Evolutionary conservation across 2,888 invertebrate genomes (phyloP).

Genomic region (Cerceris rybyensis): DNA sequence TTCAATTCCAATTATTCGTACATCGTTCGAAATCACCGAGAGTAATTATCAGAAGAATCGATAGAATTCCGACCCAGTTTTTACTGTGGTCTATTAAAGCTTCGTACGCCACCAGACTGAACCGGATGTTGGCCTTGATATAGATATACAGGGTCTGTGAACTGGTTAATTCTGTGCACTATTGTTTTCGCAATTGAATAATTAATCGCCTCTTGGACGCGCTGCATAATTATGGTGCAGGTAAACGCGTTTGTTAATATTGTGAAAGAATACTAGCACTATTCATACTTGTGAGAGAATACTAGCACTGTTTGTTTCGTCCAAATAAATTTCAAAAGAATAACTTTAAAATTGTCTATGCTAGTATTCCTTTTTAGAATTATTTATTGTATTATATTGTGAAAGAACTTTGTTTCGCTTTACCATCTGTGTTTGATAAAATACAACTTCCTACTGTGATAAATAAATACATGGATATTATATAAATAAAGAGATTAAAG

Average conservation of each 20-base stretch:
- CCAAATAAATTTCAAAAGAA: background rate
- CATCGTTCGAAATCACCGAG: background rate
- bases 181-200: constrained; percentile 73
- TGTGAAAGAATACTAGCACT: constrained; percentile 9
- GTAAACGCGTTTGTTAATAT: constrained; percentile 30
- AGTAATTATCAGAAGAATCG: constrained; percentile 8
- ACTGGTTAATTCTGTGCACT: constrained; percentile 58
- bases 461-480: no score
- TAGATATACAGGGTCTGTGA: constrained; percentile 62
- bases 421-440: no score
- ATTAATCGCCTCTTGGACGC: constrained; percentile 63
- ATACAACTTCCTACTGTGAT: no score
- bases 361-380: background rate
- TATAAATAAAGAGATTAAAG: no score
- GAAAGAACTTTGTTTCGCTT: no score
- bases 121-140: constrained; percentile 71
- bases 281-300: constrained; percentile 18
- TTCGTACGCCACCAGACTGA: constrained; percentile 42
- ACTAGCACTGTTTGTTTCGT: background rate
- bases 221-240: constrained; percentile 55
- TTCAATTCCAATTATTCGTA: constrained; percentile 1
- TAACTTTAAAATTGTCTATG: no score
- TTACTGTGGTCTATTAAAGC: background rate
- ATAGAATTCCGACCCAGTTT: constrained; percentile 29
- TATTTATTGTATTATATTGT: background rate